Percentiles rank a stretch among this genome's conserved stretches.
phyloP scores from a whole-genome alignment of 2,888 invertebrate genomes.

The Dione juno region DNA sequence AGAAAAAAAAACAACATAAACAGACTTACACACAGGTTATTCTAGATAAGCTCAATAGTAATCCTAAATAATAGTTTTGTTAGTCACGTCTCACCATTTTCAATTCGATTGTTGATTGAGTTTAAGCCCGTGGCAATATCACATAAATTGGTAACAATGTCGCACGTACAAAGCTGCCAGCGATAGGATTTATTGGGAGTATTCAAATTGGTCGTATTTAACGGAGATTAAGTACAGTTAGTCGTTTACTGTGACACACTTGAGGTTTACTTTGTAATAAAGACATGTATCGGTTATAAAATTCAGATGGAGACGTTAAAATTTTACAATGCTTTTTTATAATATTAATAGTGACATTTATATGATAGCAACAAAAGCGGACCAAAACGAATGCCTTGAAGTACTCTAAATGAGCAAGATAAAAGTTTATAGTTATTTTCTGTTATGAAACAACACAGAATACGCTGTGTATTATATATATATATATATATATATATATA shows the following conservation, averaged over 20 bases:
- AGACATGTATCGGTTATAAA: constrained; percentile 35
- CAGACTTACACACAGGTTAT: not conserved
- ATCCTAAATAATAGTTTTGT: constrained; percentile 31
- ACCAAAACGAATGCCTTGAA: constrained; percentile 13
- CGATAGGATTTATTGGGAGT: constrained; percentile 38
- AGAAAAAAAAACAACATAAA: not conserved
- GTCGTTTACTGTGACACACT: constrained; percentile 39
- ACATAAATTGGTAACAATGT: constrained; percentile 42
- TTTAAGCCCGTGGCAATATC: constrained; percentile 39
- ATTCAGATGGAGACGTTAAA: constrained; percentile 35
- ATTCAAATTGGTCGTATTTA: constrained; percentile 45
- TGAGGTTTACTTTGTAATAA: constrained; percentile 38
- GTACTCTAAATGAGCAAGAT: constrained; percentile 4
- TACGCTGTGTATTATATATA: not conserved
- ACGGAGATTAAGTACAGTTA: constrained; percentile 45
- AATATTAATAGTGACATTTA: constrained; percentile 18
- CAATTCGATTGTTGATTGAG: constrained; percentile 39
- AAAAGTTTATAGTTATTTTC: not conserved
- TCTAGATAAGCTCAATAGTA: constrained; percentile 15
- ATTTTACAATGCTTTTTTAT: constrained; percentile 30
- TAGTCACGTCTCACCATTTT: constrained; percentile 39
- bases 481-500: too few species aligned
- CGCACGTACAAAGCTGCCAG: constrained; percentile 39
- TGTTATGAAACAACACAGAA: constrained; percentile 6
- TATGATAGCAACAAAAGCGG: constrained; percentile 22